A percentile compares a stretch with the other conserved stretches of the same genome.
Conservation (phyloP, 2,888 invertebrate species). For the Ormyrus rosae region DNA sequence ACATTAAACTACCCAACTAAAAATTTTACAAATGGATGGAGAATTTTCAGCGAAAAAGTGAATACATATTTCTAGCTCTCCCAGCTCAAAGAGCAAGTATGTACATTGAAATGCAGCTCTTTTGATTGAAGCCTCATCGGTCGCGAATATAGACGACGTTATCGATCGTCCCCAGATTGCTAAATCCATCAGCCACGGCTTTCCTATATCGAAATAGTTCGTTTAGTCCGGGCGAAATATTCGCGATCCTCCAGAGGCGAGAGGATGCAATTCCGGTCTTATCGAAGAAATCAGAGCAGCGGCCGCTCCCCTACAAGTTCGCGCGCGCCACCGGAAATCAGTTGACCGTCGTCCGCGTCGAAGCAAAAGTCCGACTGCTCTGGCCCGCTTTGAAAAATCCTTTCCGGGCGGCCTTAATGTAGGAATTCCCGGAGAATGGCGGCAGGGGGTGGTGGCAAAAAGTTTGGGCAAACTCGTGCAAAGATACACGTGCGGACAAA, state of each 20-base stretch:
- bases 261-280: constrained; percentile 3
- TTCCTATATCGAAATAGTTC: too few species aligned
- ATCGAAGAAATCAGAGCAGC: background rate
- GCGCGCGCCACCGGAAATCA: constrained; percentile 36
- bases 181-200: too few species aligned
- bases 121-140: too few species aligned
- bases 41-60: too few species aligned
- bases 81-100: too few species aligned
- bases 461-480: constrained; percentile 45
- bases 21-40: too few species aligned
- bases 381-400: constrained; percentile 44
- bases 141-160: too few species aligned
- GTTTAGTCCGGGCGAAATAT: constrained; percentile 20
- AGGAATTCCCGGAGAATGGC: constrained; percentile 1
- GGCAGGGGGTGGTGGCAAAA: constrained; percentile 28
- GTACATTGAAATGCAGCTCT: too few species aligned
- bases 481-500: constrained; percentile 1
- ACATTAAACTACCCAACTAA: too few species aligned
- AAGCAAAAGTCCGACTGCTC: background rate
- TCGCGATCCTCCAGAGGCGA: constrained; percentile 5
- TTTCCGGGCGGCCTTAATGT: constrained; percentile 37
- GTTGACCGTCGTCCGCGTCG: constrained; percentile 41
- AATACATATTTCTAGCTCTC: too few species aligned
- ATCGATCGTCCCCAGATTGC: too few species aligned
- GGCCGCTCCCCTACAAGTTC: background rate